A percentile compares a stretch with the other conserved stretches of the same genome.
phyloP scores from a whole-genome alignment of 2,888 invertebrate species.

The Metellina segmentata region DNA sequence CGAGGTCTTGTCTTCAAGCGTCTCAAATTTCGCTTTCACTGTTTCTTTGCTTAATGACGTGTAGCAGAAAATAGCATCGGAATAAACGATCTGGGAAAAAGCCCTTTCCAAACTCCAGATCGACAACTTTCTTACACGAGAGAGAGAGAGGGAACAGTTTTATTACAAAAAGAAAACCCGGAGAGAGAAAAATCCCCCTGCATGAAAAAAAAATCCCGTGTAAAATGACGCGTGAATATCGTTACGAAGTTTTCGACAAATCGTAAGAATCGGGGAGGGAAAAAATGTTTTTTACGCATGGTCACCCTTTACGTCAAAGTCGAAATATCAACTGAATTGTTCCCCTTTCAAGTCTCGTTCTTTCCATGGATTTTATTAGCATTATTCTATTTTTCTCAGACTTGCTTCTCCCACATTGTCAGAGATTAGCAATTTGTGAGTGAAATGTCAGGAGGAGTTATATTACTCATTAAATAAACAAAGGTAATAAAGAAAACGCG shows the following conservation, averaged over 20 bases:
- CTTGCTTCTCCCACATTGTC: neutral
- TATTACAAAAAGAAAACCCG: neutral
- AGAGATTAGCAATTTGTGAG: constrained; percentile 29
- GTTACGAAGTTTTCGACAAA: constrained; percentile 24
- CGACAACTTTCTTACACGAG: neutral
- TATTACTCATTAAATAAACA: neutral
- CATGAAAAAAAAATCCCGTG: neutral
- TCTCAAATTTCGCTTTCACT: neutral
- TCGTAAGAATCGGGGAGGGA: neutral
- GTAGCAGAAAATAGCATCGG: neutral
- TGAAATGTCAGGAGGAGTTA: neutral
- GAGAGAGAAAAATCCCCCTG: neutral
- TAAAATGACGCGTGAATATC: constrained; percentile 43
- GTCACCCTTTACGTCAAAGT: neutral
- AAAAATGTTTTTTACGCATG: constrained; percentile 29
- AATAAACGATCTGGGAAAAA: constrained; percentile 30
- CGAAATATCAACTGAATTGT: constrained; percentile 29
- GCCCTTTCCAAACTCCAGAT: constrained; percentile 5
- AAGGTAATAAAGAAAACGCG: neutral
- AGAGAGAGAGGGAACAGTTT: neutral
- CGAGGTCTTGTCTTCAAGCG: neutral
- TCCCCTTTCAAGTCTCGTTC: neutral
- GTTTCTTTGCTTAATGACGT: neutral
- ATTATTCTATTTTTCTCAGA: neutral
- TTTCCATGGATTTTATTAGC: neutral